Percentiles rank a stretch among this genome's conserved stretches.
Evolutionary conservation across 64 coral and sea anemone genomes (phyloP).

Genomic region (Porites lutea): DNA sequence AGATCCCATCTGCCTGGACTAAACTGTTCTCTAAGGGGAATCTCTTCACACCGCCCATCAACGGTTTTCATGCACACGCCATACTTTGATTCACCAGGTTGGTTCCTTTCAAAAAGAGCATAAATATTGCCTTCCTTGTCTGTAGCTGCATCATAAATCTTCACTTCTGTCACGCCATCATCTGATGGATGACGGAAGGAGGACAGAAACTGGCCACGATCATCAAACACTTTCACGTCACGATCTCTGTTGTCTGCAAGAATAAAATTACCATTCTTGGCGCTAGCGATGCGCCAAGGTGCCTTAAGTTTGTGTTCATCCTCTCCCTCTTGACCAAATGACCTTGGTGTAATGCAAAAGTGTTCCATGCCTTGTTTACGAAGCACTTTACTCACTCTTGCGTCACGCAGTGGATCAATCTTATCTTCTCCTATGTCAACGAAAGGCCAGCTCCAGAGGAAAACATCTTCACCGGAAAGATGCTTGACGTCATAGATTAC

Average conservation of each 20-base stretch:
- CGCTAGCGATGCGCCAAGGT: background rate
- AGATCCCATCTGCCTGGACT: background rate
- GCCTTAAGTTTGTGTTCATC: background rate
- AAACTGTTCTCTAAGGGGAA: background rate
- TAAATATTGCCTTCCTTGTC: constrained; percentile 43
- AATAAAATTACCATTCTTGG: background rate
- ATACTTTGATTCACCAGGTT: background rate
- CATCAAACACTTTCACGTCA: constrained; percentile 58
- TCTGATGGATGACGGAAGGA: background rate
- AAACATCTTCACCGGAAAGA: background rate
- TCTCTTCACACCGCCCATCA: too few species aligned
- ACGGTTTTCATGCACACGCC: background rate
- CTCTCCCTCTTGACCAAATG: constrained; percentile 32
- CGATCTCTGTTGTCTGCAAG: constrained; percentile 1
- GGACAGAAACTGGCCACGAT: background rate
- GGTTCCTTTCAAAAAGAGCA: background rate
- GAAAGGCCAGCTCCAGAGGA: background rate
- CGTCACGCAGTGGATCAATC: constrained; percentile 21
- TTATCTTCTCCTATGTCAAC: background rate
- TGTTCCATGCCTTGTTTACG: background rate
- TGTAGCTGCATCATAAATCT: background rate
- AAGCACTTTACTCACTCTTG: background rate
- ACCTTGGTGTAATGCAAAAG: background rate
- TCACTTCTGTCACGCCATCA: background rate
- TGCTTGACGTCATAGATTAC: constrained; percentile 23